Evolutionary conservation across 2,888 invertebrate species (phyloP), one percentile per base, ranked within the genome.

Genomic region (Chrysotoxum bicinctum): DNA sequence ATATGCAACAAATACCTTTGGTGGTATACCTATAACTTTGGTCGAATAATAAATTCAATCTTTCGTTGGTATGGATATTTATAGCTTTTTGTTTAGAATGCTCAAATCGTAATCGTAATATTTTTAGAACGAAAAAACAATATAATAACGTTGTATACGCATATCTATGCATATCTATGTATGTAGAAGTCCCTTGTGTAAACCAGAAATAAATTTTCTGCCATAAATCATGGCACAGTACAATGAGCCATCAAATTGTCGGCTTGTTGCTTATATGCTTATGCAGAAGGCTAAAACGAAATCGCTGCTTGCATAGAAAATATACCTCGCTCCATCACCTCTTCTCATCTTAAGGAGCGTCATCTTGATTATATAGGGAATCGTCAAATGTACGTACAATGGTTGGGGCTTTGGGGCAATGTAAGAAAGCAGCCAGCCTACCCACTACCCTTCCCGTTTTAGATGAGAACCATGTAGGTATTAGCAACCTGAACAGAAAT

Each of bases 241-340:
- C 73, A 60, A 80, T 80, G 69, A 80, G 74, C 79, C 74, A 80
- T 74, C 74, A 74, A 80, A 80, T 68, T 80, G 58, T 60, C 52
- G 68, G 74, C 30, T 62, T 66, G 64, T 60, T 40, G 21, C 5
- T n/a, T n/a, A n/a, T n/a, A n/a, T 26, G 26, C 58, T 72, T 66
- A 73, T 79, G 79, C 66, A 79, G 66, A 69, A 68, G 19, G 23
- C 19, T 56, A 35, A 66, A 45, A 48, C 9, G 23, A 75, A 68
- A 76, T 37, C 50, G 26, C 58, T 68, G 58, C 56, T 16, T 60
- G 68, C 58, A 76, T 50, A 52, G 58, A 50, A 69, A 68, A 48
- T 60, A 30, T 45, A 26, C 16, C 43, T 14, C 40, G 19, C 32
- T 12, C 19, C 56, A 32, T 32, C 56, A 12, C 6, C 16, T 3